phyloP scores from a whole-genome alignment of 2,888 invertebrate genomes.

The Hyposoter dolosus region DNA sequence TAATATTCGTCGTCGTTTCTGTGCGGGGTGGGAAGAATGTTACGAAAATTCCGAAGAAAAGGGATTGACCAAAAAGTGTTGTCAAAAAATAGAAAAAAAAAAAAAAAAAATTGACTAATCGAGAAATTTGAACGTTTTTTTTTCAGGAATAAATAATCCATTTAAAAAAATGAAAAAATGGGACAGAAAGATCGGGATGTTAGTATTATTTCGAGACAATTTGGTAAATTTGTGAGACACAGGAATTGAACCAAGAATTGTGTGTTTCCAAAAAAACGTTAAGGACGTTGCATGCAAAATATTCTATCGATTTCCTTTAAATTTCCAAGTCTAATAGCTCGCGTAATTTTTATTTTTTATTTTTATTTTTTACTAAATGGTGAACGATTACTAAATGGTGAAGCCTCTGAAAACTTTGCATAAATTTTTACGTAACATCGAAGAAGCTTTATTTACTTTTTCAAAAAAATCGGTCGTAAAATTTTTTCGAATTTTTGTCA shows the following conservation, averaged over 20 bases:
- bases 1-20: conserved; percentile 58
- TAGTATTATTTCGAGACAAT: conserved; percentile 58
- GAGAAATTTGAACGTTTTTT: not conserved
- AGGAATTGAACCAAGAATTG: conserved; percentile 32
- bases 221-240: conserved; percentile 58
- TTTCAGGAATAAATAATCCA: not conserved
- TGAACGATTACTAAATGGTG: too few relatives aligned
- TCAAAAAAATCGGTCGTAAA: too few relatives aligned
- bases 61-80: not conserved
- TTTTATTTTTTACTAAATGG: too few relatives aligned
- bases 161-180: not conserved
- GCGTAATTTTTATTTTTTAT: too few relatives aligned
- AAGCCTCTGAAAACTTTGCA: too few relatives aligned
- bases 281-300: too few relatives aligned
- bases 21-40: conserved; percentile 36
- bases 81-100: not conserved
- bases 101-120: not conserved
- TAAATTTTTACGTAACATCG: too few relatives aligned
- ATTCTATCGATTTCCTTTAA: too few relatives aligned
- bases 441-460: too few relatives aligned
- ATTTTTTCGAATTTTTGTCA: too few relatives aligned
- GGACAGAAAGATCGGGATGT: conserved; percentile 19
- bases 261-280: conserved; percentile 2
- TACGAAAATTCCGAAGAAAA: not conserved
- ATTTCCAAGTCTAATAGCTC: too few relatives aligned